phyloP scores from a whole-genome alignment of 2,888 invertebrate genomes.

The Podabrus alpinus region DNA sequence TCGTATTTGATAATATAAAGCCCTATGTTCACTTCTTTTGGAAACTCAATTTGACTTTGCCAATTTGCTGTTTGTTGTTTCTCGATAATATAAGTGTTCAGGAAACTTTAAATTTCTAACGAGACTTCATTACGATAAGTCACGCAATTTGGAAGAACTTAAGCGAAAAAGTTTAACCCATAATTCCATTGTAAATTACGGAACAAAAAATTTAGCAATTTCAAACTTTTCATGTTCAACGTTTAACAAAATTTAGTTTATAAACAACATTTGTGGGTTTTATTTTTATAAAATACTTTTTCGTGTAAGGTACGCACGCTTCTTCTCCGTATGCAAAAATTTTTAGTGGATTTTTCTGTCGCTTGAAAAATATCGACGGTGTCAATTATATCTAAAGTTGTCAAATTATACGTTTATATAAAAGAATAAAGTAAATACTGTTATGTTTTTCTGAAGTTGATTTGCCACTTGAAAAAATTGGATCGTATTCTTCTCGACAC shows the following conservation, averaged over 20 bases:
- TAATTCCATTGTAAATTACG: background rate
- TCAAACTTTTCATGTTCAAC: background rate
- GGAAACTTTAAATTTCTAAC: background rate
- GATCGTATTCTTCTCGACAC: background rate
- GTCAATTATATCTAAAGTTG: background rate
- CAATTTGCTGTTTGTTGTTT: background rate
- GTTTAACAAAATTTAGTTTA: background rate
- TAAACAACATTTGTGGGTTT: background rate
- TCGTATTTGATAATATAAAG: constrained; percentile 1
- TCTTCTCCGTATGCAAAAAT: background rate
- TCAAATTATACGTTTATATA: background rate
- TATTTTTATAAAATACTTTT: background rate
- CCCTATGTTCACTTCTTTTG: background rate
- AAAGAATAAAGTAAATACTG: background rate
- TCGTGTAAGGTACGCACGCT: background rate
- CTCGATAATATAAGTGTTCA: background rate
- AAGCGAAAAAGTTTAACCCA: background rate
- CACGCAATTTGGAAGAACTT: background rate
- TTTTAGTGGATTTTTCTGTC: background rate
- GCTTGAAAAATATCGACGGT: background rate
- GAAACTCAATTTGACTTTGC: constrained; percentile 3
- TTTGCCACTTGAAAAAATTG: background rate
- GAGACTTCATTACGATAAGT: background rate
- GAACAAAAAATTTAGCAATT: background rate
- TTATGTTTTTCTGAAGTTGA: background rate